These are phyloP conservation scores for Poicephalus meyeri DNA, from an alignment of 2,113 vertebrate species.

Conservation along the genomic window DNA sequence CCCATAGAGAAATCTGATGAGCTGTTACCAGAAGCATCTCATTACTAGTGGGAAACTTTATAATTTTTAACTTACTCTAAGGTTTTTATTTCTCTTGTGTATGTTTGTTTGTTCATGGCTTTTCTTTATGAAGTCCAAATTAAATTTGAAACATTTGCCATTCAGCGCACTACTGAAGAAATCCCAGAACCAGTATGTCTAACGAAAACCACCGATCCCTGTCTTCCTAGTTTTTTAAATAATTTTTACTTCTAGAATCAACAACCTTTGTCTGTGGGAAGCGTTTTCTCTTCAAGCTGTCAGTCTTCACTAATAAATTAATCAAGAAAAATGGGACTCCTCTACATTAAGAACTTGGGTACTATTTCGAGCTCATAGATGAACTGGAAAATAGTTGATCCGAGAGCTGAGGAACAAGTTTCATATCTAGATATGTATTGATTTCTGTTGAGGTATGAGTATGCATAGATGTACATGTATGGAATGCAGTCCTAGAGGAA, in stretches of 20 bases:
- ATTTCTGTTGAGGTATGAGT: background rate
- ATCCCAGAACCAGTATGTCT: background rate
- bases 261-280: background rate
- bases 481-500: background rate
- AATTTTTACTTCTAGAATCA: background rate
- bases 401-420: background rate
- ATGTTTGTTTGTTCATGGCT: background rate
- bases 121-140: constrained; percentile 28
- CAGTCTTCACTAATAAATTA: background rate
- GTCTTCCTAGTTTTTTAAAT: background rate
- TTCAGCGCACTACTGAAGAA: background rate
- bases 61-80: constrained; percentile 59
- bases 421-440: background rate
- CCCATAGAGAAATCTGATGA: constrained; percentile 69
- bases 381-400: background rate
- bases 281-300: background rate
- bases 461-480: rapidly evolving
- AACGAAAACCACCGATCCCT: background rate
- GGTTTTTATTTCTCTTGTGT: constrained; percentile 10
- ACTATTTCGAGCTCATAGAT: background rate
- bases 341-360: background rate
- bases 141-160: constrained; percentile 20
- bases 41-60: constrained; percentile 63
- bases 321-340: background rate
- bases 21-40: constrained; percentile 61